A percentile compares a stretch with the other conserved stretches of the same genome.
Conservation (phyloP, 2,113 vertebrate species). For the Tretioscincus oriximinensis region DNA sequence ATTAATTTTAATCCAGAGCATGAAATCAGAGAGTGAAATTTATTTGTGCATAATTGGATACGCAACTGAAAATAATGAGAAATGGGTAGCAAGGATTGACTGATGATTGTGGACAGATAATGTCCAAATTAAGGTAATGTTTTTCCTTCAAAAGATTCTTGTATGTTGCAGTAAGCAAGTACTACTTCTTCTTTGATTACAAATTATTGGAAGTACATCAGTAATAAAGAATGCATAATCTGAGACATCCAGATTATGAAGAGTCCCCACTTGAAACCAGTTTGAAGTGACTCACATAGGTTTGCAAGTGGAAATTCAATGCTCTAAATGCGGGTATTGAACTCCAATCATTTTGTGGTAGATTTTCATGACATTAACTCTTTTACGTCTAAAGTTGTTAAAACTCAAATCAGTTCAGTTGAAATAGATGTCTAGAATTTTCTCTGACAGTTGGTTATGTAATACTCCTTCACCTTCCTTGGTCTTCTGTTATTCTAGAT, state of each 20-base stretch:
- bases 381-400: no score
- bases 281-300: no score
- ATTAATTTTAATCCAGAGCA: slow-evolving; percentile 45
- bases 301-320: no score
- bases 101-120: slow-evolving; percentile 17
- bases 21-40: slow-evolving; percentile 56
- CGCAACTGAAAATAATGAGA: slow-evolving; percentile 38
- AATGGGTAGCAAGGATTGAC: slow-evolving; percentile 10
- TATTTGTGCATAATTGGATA: slow-evolving; percentile 48
- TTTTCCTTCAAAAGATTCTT: slow-evolving; percentile 32
- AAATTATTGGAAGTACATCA: not conserved
- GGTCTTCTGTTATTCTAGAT: no score
- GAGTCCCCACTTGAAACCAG: no score
- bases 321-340: no score
- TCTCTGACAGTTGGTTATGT: no score
- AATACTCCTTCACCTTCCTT: no score
- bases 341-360: no score
- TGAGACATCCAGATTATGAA: not conserved
- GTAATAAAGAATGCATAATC: not conserved
- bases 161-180: slow-evolving; percentile 18
- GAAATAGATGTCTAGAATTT: no score
- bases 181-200: slow-evolving; percentile 18
- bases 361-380: no score
- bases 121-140: slow-evolving; percentile 14
- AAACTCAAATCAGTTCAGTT: no score